Evolutionary conservation across 2,888 invertebrate genomes (phyloP).

Genomic region (Aricia artaxerxes): DNA sequence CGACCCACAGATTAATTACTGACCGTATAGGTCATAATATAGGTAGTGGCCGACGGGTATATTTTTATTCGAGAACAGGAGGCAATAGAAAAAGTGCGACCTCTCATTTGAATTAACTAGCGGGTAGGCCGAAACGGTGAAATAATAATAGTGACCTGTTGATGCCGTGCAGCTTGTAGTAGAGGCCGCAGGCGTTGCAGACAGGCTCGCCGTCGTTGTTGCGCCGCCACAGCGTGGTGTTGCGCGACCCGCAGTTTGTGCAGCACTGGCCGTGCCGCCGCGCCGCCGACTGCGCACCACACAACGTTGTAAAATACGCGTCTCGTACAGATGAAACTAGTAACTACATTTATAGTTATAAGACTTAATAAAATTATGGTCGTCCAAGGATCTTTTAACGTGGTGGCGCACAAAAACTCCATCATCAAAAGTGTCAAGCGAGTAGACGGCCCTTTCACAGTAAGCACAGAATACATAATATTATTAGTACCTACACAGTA

Average conservation of each 20-base stretch:
- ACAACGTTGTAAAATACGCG: slow-evolving; percentile 29
- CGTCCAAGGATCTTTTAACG: neutral
- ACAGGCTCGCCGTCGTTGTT: slow-evolving; percentile 99
- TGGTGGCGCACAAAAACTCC: neutral
- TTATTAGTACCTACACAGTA: too few species aligned
- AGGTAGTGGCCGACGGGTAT: too few species aligned
- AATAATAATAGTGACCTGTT: slow-evolving; percentile 73
- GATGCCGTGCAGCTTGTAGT: slow-evolving; percentile 97
- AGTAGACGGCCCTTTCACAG: too few species aligned
- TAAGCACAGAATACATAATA: too few species aligned
- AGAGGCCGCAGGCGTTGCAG: slow-evolving; percentile 98
- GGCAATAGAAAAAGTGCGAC: too few species aligned
- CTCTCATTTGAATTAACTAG: neutral
- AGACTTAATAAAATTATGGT: neutral
- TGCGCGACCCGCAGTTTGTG: slow-evolving; percentile 98
- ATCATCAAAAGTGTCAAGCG: neutral
- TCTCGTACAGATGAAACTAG: neutral
- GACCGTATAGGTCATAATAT: neutral
- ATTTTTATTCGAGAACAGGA: too few species aligned
- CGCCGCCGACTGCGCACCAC: slow-evolving; percentile 86
- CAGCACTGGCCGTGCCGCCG: slow-evolving; percentile 94
- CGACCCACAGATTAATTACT: neutral
- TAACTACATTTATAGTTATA: neutral
- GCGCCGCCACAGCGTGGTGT: slow-evolving; percentile 98
- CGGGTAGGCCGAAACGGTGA: neutral